Percentiles rank a stretch among this genome's conserved stretches.
phyloP scores from a whole-genome alignment of 2,113 vertebrate species.

The Mastomys natalensis region DNA sequence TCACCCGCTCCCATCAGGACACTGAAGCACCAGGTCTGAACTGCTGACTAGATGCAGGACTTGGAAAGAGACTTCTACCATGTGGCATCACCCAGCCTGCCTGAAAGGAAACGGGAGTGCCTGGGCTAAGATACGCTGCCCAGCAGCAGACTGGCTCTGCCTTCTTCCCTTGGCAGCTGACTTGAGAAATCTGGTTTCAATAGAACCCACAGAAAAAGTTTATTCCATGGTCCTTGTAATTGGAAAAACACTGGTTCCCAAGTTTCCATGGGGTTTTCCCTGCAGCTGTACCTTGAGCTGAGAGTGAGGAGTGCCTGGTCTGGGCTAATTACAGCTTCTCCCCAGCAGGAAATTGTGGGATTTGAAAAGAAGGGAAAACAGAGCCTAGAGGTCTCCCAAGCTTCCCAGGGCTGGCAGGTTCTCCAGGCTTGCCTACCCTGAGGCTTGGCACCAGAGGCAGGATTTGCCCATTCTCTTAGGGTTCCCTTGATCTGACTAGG shows the following conservation, averaged over 20 bases:
- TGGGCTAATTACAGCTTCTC: slow-evolving; percentile 65
- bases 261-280: slow-evolving; percentile 52
- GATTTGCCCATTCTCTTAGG: neutral
- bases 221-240: slow-evolving; percentile 23
- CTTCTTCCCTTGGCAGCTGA: slow-evolving; percentile 60
- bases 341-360: slow-evolving; percentile 63
- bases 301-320: slow-evolving; percentile 3
- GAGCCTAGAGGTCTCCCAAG: slow-evolving; percentile 61
- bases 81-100: neutral
- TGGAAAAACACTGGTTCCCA: slow-evolving; percentile 69
- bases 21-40: slow-evolving; percentile 51
- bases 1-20: slow-evolving; percentile 14
- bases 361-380: slow-evolving; percentile 66
- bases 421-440: neutral
- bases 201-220: slow-evolving; percentile 52
- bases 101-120: neutral
- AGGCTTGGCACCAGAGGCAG: neutral
- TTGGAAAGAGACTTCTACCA: neutral
- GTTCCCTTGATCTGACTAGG: slow-evolving; percentile 10
- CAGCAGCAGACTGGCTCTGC: neutral
- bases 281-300: slow-evolving; percentile 20
- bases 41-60: neutral
- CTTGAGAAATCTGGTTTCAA: slow-evolving; percentile 66
- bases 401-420: neutral
- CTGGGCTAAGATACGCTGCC: neutral